Evolutionary conservation across 1,140 invertebrate species (phyloP), one percentile per base, ranked within the genome.

Genomic region (Holcopasites calliopsidis): DNA sequence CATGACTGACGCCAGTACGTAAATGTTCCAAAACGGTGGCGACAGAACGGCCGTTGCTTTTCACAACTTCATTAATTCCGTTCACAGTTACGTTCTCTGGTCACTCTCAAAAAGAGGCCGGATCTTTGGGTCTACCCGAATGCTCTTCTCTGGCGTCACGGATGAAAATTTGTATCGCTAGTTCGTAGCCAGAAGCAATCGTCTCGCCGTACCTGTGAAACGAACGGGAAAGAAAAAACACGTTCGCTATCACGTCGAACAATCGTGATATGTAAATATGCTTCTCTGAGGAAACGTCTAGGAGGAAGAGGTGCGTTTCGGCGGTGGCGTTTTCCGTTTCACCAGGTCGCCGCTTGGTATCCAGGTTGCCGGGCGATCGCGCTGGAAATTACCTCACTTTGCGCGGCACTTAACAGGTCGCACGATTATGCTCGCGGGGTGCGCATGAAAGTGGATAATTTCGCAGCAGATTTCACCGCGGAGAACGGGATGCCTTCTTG

Each of bases 381-480:
- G 11, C 40, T 38, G 69, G 57, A 61, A 71, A 71, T 71, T 61
- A 61, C 55, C 57, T 71, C 33, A 40, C 61, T 71, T 71, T 35
- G 31, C 18, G 8, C 23, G 23, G 23, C 31, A 11, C 33, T 61
- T 21, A 50, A 31, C 33, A 33, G 26, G 11, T 71, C 33, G 10
- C 5, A 0, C 40, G 42, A n/a, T 50, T 31, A 47, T 31, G 33
- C 33, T 58, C 28, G 44, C 16, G n/a, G 38, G 26, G 10, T 38
- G 26, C 33, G 6, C 55, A 52, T 28, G 69, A 71, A 61, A 71
- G 69, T 35, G 55, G 33, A 61, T 61, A 57, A 69, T 69, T 69
- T 57, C 42, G 26, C 26, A 7, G 52, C 1, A 31, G 42, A 23
- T 61, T 71, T 71, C 69, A 61, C 69, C 50, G 57, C 7, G 33